Evolutionary conservation across 2,888 invertebrate species (phyloP), one percentile per base, ranked within the genome.

Genomic region (Sinodicranocentrus sp.): DNA sequence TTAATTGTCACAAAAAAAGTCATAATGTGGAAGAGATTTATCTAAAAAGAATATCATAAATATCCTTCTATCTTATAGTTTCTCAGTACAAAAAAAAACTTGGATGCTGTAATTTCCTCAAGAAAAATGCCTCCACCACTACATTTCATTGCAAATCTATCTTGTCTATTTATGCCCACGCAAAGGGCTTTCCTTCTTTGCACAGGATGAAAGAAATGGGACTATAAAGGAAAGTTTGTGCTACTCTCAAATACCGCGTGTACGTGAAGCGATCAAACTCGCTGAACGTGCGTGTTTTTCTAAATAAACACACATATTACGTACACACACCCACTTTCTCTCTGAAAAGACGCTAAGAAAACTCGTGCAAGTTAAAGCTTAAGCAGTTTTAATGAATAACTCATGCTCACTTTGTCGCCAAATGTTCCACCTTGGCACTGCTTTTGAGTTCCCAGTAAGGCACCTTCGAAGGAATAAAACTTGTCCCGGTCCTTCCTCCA

Each of bases 341-440:
- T 39, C 39, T 39, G 13, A 39, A 39, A 48, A 48, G 17, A 48
- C 48, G 48, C 48, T 3, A 48, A 48, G n/a, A 48, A 68, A 57
- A 68, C 10, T 39, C 15, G 26, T 52, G 48, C 17, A 70, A 17
- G 57, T 15, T 48, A 17, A 77, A 59, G 73, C 73, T 73, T 68
- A 48, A 73, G 83, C 79, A 88, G 85, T 88, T 84, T 87, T 88
- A 87, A 88, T 88, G 88, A 88, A 87, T 87, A 87, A 87, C 87
- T 87, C 86, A 85, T 88, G 87, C 88, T 88, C 86, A 89, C 88
- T 87, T 87, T 85, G 88, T 89, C 85, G 85, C 88, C 78, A 86
- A 82, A 80, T 89, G 88, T 61, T 84, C 67, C 17, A 89, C 84
- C 82, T 85, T 70, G 19, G 72, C 54, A 57, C 85, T 86, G 72